Conservation (phyloP, 2,888 invertebrate species). For the Prenolepis imparis region DNA sequence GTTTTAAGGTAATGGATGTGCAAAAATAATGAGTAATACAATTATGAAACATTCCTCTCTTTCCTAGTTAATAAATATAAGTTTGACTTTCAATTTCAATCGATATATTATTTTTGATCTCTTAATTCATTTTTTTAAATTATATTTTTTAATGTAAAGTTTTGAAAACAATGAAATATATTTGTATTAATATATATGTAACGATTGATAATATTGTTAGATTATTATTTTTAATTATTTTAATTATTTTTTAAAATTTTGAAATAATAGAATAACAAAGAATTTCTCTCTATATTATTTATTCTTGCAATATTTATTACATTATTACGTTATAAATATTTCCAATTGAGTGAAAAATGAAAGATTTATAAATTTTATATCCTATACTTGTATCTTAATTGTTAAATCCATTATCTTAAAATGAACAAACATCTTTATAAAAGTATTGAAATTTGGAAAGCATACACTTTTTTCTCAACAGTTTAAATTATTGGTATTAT, state of each 20-base stretch:
- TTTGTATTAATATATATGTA: background rate
- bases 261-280: background rate
- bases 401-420: background rate
- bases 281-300: background rate
- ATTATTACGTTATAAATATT: background rate
- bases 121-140: background rate
- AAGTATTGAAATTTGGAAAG: background rate
- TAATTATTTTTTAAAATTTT: background rate
- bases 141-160: background rate
- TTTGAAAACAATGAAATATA: background rate
- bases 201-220: background rate
- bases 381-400: background rate
- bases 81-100: background rate
- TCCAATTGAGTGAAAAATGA: background rate
- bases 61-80: background rate
- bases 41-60: background rate
- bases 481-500: slow-evolving; percentile 28
- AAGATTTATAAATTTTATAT: background rate
- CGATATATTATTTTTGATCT: background rate
- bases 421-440: background rate
- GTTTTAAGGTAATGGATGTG: background rate
- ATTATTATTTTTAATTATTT: background rate
- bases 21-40: background rate
- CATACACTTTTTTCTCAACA: background rate
- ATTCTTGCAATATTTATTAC: background rate